These are phyloP conservation scores for Cyphomyrus plagiostoma DNA, from an alignment of 2,113 vertebrate genomes.

Conservation along the genomic window DNA sequence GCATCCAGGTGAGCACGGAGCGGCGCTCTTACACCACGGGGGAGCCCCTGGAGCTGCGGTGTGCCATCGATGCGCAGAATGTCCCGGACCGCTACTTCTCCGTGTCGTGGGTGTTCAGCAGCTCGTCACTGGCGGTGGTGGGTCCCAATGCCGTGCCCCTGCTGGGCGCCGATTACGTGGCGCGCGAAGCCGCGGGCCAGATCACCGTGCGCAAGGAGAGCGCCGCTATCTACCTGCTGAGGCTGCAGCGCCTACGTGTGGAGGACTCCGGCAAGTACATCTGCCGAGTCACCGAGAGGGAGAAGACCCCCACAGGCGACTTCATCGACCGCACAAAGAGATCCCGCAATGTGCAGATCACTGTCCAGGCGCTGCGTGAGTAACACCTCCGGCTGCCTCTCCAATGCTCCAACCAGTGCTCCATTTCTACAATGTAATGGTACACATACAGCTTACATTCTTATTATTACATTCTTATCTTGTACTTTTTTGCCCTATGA, in stretches of 20 bases:
- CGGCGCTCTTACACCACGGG: slow-evolving; percentile 84
- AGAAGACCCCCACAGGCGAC: slow-evolving; percentile 83
- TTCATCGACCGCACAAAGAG: slow-evolving; percentile 93
- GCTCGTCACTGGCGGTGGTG: slow-evolving; percentile 88
- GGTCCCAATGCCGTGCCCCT: slow-evolving; percentile 82
- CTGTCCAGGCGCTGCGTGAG: slow-evolving; percentile 85
- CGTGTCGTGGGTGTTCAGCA: slow-evolving; percentile 98
- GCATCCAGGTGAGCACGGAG: slow-evolving; percentile 86
- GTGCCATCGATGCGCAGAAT: slow-evolving; percentile 89
- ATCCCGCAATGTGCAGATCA: slow-evolving; percentile 90
- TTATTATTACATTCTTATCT: neutral
- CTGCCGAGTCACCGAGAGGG: slow-evolving; percentile 87
- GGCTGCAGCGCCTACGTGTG: slow-evolving; percentile 78
- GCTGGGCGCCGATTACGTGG: slow-evolving; percentile 78
- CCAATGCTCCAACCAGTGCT: neutral
- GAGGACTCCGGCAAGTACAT: slow-evolving; percentile 93
- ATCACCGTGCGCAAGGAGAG: slow-evolving; percentile 86
- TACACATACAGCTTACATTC: neutral
- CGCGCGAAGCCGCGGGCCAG: slow-evolving; percentile 77
- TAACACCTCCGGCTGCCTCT: slow-evolving; percentile 42
- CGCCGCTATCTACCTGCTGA: slow-evolving; percentile 74
- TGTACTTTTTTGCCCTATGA: neutral
- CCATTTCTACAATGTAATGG: neutral
- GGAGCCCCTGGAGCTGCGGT: slow-evolving; percentile 85
- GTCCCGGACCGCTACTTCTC: slow-evolving; percentile 88